Conservation (phyloP, 2,888 invertebrate species). For the Cephus rjabovi region DNA sequence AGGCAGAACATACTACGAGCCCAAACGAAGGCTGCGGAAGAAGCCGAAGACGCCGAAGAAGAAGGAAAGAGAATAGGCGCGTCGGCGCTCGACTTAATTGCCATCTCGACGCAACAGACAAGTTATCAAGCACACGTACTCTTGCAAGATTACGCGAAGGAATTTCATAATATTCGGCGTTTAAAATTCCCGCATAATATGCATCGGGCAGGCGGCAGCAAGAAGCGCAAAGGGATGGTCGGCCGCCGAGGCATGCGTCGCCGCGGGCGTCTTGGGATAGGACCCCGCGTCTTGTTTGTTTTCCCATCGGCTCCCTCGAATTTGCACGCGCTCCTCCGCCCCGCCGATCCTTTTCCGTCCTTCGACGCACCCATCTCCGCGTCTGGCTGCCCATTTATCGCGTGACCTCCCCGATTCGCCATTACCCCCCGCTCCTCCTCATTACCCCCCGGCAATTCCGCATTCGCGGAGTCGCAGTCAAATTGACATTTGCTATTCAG, state of each 20-base stretch:
- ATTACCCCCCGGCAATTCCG: too few relatives aligned
- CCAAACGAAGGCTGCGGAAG: too few relatives aligned
- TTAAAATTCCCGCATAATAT: slow-evolving; percentile 60
- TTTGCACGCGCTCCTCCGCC: slow-evolving; percentile 1
- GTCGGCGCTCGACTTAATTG: too few relatives aligned
- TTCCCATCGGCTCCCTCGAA: slow-evolving; percentile 40
- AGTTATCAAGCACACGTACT: too few relatives aligned
- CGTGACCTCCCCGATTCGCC: too few relatives aligned
- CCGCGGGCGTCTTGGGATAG: slow-evolving; percentile 59
- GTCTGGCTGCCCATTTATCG: slow-evolving; percentile 13
- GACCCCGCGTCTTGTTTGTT: slow-evolving; percentile 59
- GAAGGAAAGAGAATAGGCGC: too few relatives aligned
- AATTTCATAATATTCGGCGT: slow-evolving; percentile 59
- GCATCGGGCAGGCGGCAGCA: slow-evolving; percentile 13
- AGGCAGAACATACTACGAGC: too few relatives aligned
- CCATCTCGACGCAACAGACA: too few relatives aligned
- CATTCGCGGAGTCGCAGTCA: too few relatives aligned
- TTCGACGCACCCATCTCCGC: slow-evolving; percentile 19
- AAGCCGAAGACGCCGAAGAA: too few relatives aligned
- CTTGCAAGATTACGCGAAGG: slow-evolving; percentile 48
- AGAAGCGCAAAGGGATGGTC: slow-evolving; percentile 30
- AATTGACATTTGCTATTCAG: neutral
- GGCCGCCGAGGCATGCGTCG: slow-evolving; percentile 50
- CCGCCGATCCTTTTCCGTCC: neutral
- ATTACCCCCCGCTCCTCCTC: too few relatives aligned